Base-by-base conservation (phyloP, 2,113 vertebrate genomes). In the Morone saxatilis region DNA sequence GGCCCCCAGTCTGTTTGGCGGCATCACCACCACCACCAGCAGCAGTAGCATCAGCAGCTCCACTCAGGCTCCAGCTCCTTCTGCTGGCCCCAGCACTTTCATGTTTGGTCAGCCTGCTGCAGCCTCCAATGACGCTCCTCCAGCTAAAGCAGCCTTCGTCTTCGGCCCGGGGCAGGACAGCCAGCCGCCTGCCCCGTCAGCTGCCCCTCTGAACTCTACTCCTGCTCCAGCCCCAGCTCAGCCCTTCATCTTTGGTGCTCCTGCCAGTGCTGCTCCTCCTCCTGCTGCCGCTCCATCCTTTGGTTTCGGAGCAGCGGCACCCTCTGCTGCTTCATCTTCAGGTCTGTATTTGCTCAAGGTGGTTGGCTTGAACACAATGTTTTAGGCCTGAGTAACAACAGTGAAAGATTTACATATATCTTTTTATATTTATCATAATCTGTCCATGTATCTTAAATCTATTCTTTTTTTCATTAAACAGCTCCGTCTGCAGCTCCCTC, bases 121-220 rank as follows among this genome's bases (percentile, higher is more conserved):
- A 0, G 84, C 94, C 88, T 93, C 95, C 84, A 93, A 94, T 60
- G 96, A 94, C 6, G 91, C 92, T 56, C 71, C 93, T 71, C 86
- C 96, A 4, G 91, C 96, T 61, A 97, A 96, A 81, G 80, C 96
- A 76, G 80, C 96, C 0, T 97, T 99, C 67, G 80, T 96, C 10
- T 99, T 99, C 75, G 94, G 97, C 77, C 92, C 94, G 57, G 97
- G 95, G 90, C 97, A 97, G 67, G 97, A 93, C 89, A 96, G 95
- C 87, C 94, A 97, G 83, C 69, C 94, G 4, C 59, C 95, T 17
- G 96, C 91, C 83, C 86, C 94, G 43, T 80, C 87, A 11, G 77
- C 90, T 6, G 66, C 91, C 31, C 91, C 96, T 41, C 78, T 92
- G 79, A 88, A 47, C 81, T 78, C 91, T 3, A 45, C 83, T 16